A percentile compares a stretch with the other conserved stretches of the same genome.
phyloP scores from a whole-genome alignment of 1,140 invertebrate genomes.

The Paraescarpia echinospica region DNA sequence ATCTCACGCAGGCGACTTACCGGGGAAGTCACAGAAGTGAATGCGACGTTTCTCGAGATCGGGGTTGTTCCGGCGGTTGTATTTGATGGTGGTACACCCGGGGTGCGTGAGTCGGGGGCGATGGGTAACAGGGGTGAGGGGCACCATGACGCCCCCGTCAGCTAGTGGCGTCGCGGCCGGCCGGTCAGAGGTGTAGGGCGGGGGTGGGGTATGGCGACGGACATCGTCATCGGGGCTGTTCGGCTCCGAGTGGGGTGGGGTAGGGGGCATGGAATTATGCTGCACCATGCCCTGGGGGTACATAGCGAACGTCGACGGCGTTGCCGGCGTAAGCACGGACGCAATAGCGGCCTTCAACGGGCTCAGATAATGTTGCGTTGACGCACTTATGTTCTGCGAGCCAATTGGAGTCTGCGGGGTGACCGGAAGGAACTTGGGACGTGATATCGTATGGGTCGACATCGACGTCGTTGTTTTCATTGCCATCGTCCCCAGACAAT shows the following conservation, averaged over 20 bases:
- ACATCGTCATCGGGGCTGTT: constrained; percentile 11
- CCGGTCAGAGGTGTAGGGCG: background rate
- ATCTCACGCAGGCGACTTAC: no score
- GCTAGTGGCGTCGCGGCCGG: background rate
- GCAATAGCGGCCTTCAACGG: background rate
- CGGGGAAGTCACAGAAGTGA: constrained; percentile 92
- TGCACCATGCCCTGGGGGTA: background rate
- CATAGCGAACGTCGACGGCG: background rate
- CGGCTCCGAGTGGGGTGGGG: constrained; percentile 8
- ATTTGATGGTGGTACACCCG: constrained; percentile 61
- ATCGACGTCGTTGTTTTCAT: background rate
- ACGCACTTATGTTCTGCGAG: background rate
- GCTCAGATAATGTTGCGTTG: background rate
- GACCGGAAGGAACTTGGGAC: background rate
- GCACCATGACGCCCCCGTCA: constrained; percentile 8
- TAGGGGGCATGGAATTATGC: background rate
- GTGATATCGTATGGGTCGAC: background rate
- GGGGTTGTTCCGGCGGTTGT: constrained; percentile 93
- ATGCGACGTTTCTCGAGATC: constrained; percentile 91
- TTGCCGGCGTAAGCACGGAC: background rate
- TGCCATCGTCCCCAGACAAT: background rate
- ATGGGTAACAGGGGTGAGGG: constrained; percentile 28
- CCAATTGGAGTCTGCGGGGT: background rate
- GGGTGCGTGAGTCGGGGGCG: constrained; percentile 53
- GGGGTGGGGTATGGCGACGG: background rate